These are phyloP conservation scores for Propithecus perrieri DNA, from an alignment of 2,797 vertebrate genomes.

Conservation along the genomic window DNA sequence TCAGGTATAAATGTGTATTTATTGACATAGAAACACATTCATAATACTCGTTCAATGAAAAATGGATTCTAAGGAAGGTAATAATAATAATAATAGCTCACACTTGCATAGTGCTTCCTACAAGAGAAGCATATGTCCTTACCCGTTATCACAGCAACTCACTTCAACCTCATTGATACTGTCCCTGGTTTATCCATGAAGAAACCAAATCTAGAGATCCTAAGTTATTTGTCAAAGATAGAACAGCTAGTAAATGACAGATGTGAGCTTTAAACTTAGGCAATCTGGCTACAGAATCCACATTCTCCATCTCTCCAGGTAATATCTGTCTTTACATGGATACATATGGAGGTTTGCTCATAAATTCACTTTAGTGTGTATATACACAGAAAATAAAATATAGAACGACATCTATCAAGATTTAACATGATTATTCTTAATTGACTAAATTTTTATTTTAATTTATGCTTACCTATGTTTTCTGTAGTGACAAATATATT, in stretches of 20 bases:
- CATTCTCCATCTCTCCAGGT: not conserved
- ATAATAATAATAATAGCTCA: not conserved
- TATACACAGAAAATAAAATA: not conserved
- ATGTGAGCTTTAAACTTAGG: not conserved
- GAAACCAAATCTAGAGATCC: not conserved
- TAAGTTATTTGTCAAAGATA: slow-evolving; percentile 3
- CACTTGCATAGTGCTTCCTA: not conserved
- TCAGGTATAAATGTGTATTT: not conserved
- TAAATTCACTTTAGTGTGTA: not conserved
- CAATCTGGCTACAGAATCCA: not conserved
- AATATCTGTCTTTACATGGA: not conserved
- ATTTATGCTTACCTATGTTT: not conserved
- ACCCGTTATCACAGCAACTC: not conserved
- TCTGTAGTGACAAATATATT: not conserved
- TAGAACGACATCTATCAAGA: not conserved
- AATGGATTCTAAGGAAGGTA: not conserved
- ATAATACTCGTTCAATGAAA: not conserved
- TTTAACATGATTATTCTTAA: not conserved
- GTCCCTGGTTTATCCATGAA: not conserved
- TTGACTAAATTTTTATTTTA: slow-evolving; percentile 9
- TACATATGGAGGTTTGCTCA: not conserved
- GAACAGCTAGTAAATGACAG: not conserved
- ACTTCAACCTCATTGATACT: not conserved
- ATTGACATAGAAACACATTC: not conserved
- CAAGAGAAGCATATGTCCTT: not conserved